Conservation (phyloP, 2,797 vertebrate species). For the Tangara arthus region DNA sequence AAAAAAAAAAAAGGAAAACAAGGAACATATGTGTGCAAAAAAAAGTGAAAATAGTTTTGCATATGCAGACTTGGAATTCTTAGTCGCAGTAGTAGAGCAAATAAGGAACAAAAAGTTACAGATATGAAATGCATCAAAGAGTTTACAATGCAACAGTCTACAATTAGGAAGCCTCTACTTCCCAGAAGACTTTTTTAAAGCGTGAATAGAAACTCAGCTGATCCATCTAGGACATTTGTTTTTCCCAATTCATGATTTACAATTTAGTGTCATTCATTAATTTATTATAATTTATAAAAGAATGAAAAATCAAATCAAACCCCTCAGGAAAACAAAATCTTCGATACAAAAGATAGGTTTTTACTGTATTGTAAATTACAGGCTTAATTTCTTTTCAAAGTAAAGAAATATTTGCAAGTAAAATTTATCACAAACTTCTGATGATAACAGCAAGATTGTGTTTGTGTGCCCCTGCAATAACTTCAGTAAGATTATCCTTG, state of each 20-base stretch:
- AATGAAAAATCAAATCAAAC: neutral
- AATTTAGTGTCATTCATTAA: neutral
- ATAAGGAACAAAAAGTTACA: neutral
- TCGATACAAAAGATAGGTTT: fast-evolving
- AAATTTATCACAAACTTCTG: neutral
- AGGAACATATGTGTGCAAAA: neutral
- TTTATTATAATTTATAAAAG: neutral
- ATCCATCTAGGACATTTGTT: neutral
- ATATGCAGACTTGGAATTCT: neutral
- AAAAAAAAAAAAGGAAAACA: neutral
- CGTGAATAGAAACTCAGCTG: neutral
- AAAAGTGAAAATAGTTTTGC: neutral
- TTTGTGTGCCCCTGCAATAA: neutral
- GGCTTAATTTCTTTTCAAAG: neutral
- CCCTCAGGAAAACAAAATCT: neutral
- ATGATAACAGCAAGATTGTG: neutral
- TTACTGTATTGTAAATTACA: neutral
- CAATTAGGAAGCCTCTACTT: neutral
- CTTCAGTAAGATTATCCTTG: neutral
- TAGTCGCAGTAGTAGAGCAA: neutral
- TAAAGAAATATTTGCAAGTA: neutral
- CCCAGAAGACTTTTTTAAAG: neutral
- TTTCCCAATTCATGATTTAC: neutral
- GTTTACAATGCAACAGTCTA: neutral
- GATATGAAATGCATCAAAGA: neutral